These are phyloP conservation scores for Buphagus erythrorhynchus DNA, from an alignment of 2,797 vertebrate species.

Conservation along the genomic window DNA sequence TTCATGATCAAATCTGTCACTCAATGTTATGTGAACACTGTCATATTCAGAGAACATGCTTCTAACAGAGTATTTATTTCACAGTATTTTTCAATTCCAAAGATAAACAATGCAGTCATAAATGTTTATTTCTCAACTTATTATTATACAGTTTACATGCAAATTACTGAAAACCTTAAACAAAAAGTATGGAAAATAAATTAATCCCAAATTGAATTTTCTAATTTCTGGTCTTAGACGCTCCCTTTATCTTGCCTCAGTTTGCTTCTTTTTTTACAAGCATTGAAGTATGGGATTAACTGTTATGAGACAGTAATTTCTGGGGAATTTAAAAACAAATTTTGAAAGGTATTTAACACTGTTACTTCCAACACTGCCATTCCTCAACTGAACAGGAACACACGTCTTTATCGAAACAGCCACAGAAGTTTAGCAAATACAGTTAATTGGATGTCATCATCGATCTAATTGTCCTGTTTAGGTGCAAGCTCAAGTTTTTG, in stretches of 20 bases:
- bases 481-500: not conserved
- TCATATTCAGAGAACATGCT: not conserved
- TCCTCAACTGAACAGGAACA: not conserved
- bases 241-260: not conserved
- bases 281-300: not conserved
- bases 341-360: not conserved
- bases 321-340: not conserved
- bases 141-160: not conserved
- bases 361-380: not conserved
- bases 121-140: not conserved
- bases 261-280: not conserved
- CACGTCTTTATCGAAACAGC: not conserved
- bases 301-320: not conserved
- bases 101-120: not conserved
- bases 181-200: not conserved
- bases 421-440: not conserved
- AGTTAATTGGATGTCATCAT: not conserved
- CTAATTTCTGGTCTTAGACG: not conserved
- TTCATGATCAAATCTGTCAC: not conserved
- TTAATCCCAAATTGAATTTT: rapidly evolving
- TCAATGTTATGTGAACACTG: not conserved
- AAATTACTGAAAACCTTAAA: not conserved
- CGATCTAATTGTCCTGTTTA: not conserved
- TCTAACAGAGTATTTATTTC: not conserved
- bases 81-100: not conserved